Percentiles rank a stretch among this genome's conserved stretches.
Evolutionary conservation across 2,797 vertebrate species (phyloP).

Genomic region (Danio kyathit): DNA sequence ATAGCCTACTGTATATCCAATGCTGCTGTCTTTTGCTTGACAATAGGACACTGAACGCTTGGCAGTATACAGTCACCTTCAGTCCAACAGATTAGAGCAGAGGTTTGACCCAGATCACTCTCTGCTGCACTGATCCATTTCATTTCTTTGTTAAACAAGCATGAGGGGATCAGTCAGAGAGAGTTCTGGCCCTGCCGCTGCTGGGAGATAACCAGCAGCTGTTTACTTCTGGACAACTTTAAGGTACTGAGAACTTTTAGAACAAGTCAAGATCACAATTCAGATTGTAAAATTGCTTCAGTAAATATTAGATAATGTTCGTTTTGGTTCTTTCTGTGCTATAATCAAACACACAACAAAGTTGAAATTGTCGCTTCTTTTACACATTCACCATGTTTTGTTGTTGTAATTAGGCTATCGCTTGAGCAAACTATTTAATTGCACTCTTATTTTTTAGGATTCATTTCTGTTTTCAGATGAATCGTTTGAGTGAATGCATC

Average conservation of each 20-base stretch:
- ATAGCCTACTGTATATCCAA: not conserved
- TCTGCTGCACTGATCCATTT: slow-evolving; percentile 29
- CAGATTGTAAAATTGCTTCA: not conserved
- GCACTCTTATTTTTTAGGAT: not conserved
- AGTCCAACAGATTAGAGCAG: slow-evolving; percentile 9
- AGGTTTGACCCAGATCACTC: slow-evolving; percentile 23
- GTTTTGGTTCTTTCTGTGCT: too few species aligned
- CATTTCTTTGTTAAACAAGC: slow-evolving; percentile 34
- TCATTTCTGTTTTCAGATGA: not conserved
- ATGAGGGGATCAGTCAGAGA: slow-evolving; percentile 28
- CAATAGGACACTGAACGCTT: not conserved
- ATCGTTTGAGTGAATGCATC: not conserved
- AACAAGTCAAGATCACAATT: not conserved
- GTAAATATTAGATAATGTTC: too few species aligned
- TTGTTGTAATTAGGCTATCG: too few species aligned
- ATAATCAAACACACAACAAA: too few species aligned
- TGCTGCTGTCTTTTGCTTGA: not conserved
- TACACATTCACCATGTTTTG: too few species aligned
- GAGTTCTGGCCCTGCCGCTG: slow-evolving; percentile 7
- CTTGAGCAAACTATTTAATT: not conserved
- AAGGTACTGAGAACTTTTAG: not conserved
- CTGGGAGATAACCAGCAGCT: not conserved
- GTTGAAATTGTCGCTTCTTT: too few species aligned
- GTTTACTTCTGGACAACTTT: not conserved
- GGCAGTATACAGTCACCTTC: slow-evolving; percentile 3